Evolutionary conservation across 2,113 vertebrate species (phyloP).

Genomic region (Silurus glanis): DNA sequence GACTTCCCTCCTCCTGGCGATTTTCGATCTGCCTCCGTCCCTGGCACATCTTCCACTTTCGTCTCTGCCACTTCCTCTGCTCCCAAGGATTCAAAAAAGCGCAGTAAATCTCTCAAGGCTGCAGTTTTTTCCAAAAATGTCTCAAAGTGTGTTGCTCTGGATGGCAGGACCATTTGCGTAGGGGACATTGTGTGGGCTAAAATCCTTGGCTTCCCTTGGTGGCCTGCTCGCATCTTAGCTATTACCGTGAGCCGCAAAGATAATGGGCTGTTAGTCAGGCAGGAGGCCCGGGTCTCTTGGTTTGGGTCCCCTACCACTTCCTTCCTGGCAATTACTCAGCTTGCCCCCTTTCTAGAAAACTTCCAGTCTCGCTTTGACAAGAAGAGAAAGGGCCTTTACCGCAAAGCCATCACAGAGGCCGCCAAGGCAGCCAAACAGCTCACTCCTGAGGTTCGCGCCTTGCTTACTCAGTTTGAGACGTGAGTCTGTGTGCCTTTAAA

Average conservation of each 20-base stretch:
- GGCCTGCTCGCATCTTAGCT: constrained; percentile 91
- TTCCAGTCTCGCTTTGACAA: constrained; percentile 97
- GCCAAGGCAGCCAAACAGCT: constrained; percentile 96
- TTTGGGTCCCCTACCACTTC: constrained; percentile 98
- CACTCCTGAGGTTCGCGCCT: constrained; percentile 93
- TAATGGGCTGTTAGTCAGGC: constrained; percentile 86
- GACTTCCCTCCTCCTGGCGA: constrained; percentile 86
- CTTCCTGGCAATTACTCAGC: constrained; percentile 89
- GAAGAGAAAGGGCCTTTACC: constrained; percentile 97
- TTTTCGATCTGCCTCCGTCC: constrained; percentile 77
- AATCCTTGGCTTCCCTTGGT: constrained; percentile 99
- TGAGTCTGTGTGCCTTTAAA: constrained; percentile 70
- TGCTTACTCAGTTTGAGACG: constrained; percentile 98
- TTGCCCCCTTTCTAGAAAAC: constrained; percentile 95
- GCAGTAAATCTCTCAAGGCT: constrained; percentile 87
- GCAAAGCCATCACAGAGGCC: constrained; percentile 95
- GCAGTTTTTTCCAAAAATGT: constrained; percentile 94
- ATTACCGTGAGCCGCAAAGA: constrained; percentile 92
- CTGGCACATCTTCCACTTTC: constrained; percentile 68
- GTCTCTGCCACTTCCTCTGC: constrained; percentile 78
- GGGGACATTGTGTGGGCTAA: constrained; percentile 99
- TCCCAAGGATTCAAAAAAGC: constrained; percentile 85
- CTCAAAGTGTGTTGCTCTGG: constrained; percentile 87
- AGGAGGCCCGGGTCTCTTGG: constrained; percentile 96
- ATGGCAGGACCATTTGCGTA: constrained; percentile 93